Percentiles rank a stretch among this genome's conserved stretches.
These are phyloP conservation scores for Pogonomyrmex barbatus DNA, from an alignment of 1,140 invertebrate species.

Conservation along the genomic window DNA sequence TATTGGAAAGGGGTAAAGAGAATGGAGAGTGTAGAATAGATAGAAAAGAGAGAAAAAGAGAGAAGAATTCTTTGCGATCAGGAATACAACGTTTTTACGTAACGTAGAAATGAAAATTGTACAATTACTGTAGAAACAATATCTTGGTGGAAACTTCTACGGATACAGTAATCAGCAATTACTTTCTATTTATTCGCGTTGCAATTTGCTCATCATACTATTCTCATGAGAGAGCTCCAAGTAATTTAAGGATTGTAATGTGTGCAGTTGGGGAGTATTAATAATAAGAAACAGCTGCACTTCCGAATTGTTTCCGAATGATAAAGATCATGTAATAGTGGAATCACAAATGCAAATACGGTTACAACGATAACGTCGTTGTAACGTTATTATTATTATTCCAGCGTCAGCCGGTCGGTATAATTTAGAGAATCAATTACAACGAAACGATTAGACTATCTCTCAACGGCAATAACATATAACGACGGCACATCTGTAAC, in stretches of 20 bases:
- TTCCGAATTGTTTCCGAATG: background rate
- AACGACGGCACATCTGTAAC: conserved; percentile 60
- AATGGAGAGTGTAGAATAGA: background rate
- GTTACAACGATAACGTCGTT: conserved; percentile 9
- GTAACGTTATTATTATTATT: conserved; percentile 33
- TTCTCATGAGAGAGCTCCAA: background rate
- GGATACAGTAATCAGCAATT: background rate
- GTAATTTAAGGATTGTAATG: background rate
- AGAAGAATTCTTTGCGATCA: background rate
- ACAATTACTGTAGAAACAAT: background rate
- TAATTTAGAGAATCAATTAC: conserved; percentile 61
- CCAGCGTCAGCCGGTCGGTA: conserved; percentile 31
- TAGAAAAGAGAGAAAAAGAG: background rate
- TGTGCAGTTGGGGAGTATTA: background rate
- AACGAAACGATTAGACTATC: conserved; percentile 63
- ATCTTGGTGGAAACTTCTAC: background rate
- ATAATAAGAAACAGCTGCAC: conserved; percentile 16
- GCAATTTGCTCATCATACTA: background rate
- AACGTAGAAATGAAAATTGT: background rate
- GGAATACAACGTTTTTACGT: background rate
- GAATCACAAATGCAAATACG: conserved; percentile 25
- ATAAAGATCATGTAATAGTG: conserved; percentile 22
- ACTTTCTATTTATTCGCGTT: background rate
- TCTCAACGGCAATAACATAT: conserved; percentile 59
- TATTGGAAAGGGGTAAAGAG: background rate